Evolutionary conservation across 2,888 invertebrate species (phyloP).

Genomic region (Phlogophora meticulosa): DNA sequence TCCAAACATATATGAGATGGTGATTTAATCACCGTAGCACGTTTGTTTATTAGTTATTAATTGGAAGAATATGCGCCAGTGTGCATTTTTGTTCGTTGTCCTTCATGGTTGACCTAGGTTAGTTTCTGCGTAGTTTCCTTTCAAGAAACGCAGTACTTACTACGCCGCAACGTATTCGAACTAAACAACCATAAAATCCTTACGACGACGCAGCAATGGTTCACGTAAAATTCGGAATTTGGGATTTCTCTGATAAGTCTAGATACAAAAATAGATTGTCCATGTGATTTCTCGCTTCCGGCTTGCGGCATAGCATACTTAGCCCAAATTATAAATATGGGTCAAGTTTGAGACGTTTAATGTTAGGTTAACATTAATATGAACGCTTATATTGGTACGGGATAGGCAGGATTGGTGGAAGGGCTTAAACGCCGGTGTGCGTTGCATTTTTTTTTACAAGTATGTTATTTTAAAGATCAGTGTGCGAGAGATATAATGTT

Average conservation of each 20-base stretch:
- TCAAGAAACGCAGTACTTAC: slow-evolving; percentile 41
- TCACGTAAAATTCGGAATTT: slow-evolving; percentile 17
- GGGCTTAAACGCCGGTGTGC: slow-evolving; percentile 9
- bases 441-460: slow-evolving; percentile 37
- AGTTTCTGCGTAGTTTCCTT: slow-evolving; percentile 60
- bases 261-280: slow-evolving; percentile 7
- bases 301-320: slow-evolving; percentile 5
- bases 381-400: neutral
- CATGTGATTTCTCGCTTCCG: no score
- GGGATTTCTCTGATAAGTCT: slow-evolving; percentile 10
- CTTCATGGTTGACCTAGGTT: slow-evolving; percentile 66
- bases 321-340: slow-evolving; percentile 19
- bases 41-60: no score
- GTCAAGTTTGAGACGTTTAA: slow-evolving; percentile 17
- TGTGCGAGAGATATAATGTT: slow-evolving; percentile 48
- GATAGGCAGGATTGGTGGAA: slow-evolving; percentile 1
- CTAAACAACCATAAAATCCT: slow-evolving; percentile 14
- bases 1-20: no score
- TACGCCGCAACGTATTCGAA: slow-evolving; percentile 47
- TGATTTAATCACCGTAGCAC: no score
- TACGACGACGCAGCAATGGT: slow-evolving; percentile 9
- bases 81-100: slow-evolving; percentile 37
- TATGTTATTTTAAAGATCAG: slow-evolving; percentile 26
- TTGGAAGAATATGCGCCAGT: neutral
- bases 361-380: neutral